These are phyloP conservation scores for Terrapene triunguis DNA, from an alignment of 2,113 vertebrate genomes.

Conservation along the genomic window DNA sequence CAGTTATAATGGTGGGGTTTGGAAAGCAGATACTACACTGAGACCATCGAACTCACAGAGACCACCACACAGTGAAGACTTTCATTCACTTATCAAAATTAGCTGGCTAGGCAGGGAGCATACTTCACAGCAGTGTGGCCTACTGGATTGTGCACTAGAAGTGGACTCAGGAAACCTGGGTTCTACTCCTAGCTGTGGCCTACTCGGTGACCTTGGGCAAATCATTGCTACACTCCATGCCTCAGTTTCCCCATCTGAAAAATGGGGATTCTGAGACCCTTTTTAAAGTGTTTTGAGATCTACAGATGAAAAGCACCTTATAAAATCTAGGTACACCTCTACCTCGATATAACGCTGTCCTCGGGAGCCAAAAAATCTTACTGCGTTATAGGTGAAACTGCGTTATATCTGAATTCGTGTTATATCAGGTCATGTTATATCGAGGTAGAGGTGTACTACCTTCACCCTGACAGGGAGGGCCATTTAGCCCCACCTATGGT, in stretches of 20 bases:
- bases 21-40: background rate
- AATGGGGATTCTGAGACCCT: background rate
- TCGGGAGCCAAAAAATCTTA: too few relatives aligned
- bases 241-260: background rate
- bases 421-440: too few relatives aligned
- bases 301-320: background rate
- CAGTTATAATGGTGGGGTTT: background rate
- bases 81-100: background rate
- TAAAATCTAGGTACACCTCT: background rate
- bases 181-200: background rate
- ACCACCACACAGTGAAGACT: background rate
- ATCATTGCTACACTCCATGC: background rate
- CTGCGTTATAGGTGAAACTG: too few relatives aligned
- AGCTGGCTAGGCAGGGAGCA: background rate
- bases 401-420: too few relatives aligned
- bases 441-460: background rate
- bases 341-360: too few relatives aligned
- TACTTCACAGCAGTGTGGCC: background rate
- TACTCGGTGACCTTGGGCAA: background rate
- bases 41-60: background rate
- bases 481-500: background rate
- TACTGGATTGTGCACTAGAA: background rate
- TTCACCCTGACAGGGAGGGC: background rate
- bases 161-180: background rate
- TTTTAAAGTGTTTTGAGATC: background rate